Conservation (phyloP, 2,113 vertebrate species). For the Actinemys pallida region DNA sequence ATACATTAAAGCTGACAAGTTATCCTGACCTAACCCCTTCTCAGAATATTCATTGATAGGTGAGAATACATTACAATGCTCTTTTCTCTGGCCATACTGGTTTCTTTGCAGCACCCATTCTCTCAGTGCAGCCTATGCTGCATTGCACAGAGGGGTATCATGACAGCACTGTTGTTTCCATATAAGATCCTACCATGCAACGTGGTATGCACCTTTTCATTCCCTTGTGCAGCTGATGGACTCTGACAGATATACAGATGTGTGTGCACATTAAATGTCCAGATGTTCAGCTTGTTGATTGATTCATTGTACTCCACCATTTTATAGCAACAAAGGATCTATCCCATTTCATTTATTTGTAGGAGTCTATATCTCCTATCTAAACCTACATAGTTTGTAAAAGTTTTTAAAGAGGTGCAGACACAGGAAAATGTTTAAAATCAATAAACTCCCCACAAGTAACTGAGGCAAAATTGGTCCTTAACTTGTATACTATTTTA, state of each 20-base stretch:
- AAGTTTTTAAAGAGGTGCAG: background rate
- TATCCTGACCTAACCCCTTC: background rate
- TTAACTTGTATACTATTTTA: background rate
- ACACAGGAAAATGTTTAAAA: fast-evolving
- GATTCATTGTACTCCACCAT: background rate
- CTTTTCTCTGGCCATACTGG: background rate
- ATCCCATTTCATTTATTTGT: background rate
- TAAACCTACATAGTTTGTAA: background rate
- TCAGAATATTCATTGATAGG: background rate
- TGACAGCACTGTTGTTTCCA: background rate
- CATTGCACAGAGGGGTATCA: background rate
- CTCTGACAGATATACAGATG: background rate
- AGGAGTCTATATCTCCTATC: background rate
- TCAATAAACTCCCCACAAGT: background rate
- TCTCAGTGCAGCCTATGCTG: background rate
- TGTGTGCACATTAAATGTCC: background rate
- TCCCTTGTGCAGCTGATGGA: background rate
- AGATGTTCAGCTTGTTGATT: background rate
- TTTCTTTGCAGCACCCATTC: background rate
- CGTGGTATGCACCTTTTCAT: background rate
- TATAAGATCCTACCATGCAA: background rate
- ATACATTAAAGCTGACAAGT: background rate
- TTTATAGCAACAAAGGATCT: background rate
- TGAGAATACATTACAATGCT: background rate
- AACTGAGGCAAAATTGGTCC: background rate